Base-by-base conservation (phyloP, 2,888 invertebrate genomes). In the Phymatocera aterrima region DNA sequence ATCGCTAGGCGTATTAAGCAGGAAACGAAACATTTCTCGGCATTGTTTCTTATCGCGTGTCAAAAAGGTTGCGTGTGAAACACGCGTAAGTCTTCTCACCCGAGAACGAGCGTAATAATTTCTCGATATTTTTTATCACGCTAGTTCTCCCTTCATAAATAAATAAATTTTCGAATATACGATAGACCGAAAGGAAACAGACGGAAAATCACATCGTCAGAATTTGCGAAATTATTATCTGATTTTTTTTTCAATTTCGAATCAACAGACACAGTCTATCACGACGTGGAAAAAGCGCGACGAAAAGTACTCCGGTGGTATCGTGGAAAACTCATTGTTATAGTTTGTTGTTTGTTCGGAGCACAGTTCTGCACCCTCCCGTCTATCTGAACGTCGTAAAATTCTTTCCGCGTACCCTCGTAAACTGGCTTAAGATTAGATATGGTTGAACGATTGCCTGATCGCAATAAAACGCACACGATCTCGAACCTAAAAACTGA, bases 381-480 rank as follows among this genome's bases (percentile, higher is more conserved):
- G 64, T 64, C 21, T 2, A 64, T n/a, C 18, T 10, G 34, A 21
- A 68, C 68, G 68, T 72, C 72, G 51, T 72, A 51, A 72, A 72
- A 18, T 12, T 43, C n/a, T 40, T 43, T n/a, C 21, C n/a, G n/a
- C n/a, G n/a, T 28, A 43, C 43, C 24, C 24, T 68, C 68, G 43
- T 68, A 68, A 68, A 68, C 68, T 28, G 46, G 68, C 68, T 24
- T n/a, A 68, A n/a, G 68, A 43, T 68, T 68, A 43, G 68, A 68
- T 43, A 43, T 68, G 68, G 68, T 68, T 68, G 34, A 68, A 68
- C 68, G 46, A 72, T 48, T 31, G 72, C 12, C 24, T 21, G 72
- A 72, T 72, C 31, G 24, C 72, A 72, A 72, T 72, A 72, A 72
- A 72, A 72, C 51, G n/a, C 34, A 34, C 18, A 54, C 51, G 72